Evolutionary conservation across 1,140 invertebrate species (phyloP), one percentile per base, ranked within the genome.

Genomic region (Zaprionus nigranus): DNA sequence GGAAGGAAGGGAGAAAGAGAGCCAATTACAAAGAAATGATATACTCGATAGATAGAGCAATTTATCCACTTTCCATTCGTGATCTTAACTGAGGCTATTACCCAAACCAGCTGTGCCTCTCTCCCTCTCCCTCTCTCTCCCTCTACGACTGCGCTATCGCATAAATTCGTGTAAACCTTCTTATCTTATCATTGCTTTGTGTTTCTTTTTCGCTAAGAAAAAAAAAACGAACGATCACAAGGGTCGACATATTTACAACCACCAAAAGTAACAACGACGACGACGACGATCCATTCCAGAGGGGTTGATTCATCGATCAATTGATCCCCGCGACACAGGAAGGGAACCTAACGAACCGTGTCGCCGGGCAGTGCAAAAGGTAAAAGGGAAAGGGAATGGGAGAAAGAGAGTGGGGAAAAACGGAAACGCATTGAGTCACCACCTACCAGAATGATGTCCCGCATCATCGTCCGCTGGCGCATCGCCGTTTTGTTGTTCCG

Each of bases 391-490:
- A 24, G 28, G 36, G 30, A 62, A 12, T 17, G 6, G 3, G 15
- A 43, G 7, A 34, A 20, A 56, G 9, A n/a, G 20, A 34, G 26
- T 11, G 43, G 64, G 13, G n/a, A n/a, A n/a, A 20, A n/a, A 24
- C 13, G 22, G 57, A 61, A 53, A 38, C 24, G 57, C 46, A 51
- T 51, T 20, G 46, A 51, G 46, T 51, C 40, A 46, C 15, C 53
- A 82, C 90, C 69, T 90, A 92, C 91, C 91, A 53, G 91, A 92
- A 88, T 92, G 91, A 92, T 91, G 87, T 87, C 91, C 91, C 64
- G 91, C 88, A 92, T 92, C 91, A 82, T 92, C 91, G 56, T 92
- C 91, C 53, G 73, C 59, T 51, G 67, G 24, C n/a, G 28, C 63
- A 24, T 73, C 58, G 40, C 58, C 40, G 13, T 34, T 34, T 34